Conservation (phyloP, 2,797 vertebrate species). For the Pseudochromis fuscus region DNA sequence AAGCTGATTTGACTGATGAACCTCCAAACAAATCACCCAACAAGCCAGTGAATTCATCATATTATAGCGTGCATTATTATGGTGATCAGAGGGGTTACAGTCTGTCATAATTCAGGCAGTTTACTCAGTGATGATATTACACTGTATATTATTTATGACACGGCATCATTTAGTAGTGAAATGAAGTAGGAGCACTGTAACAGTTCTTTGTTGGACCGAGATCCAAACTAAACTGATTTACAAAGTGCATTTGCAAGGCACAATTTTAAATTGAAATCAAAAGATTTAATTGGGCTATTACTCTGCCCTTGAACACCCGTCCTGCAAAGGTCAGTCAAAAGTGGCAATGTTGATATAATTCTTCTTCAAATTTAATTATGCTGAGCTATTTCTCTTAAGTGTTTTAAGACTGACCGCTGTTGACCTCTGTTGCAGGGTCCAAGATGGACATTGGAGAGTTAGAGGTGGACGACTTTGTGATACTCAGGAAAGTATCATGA, state of each 20-base stretch:
- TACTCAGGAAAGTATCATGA: neutral
- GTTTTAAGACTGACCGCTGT: constrained; percentile 3
- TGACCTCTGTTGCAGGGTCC: neutral
- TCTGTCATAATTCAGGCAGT: constrained; percentile 30
- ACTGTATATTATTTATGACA: constrained; percentile 26
- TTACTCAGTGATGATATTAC: constrained; percentile 35
- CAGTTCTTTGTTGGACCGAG: neutral
- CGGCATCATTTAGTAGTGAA: constrained; percentile 3
- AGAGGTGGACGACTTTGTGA: constrained; percentile 7
- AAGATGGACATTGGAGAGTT: neutral
- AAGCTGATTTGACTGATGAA: constrained; percentile 78
- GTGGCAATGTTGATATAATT: neutral
- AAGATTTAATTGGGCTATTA: neutral
- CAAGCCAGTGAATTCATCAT: constrained; percentile 68
- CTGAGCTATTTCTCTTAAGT: neutral
- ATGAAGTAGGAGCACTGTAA: constrained; percentile 1
- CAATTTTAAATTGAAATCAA: neutral
- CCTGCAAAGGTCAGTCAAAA: neutral
- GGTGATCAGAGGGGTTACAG: constrained; percentile 39
- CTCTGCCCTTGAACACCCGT: neutral
- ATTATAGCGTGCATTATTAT: constrained; percentile 64
- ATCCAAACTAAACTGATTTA: neutral
- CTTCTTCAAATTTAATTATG: constrained; percentile 1
- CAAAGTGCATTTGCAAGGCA: neutral
- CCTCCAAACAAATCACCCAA: constrained; percentile 60